Conservation (phyloP, 2,113 vertebrate species). For the Myiopsitta monachus region DNA sequence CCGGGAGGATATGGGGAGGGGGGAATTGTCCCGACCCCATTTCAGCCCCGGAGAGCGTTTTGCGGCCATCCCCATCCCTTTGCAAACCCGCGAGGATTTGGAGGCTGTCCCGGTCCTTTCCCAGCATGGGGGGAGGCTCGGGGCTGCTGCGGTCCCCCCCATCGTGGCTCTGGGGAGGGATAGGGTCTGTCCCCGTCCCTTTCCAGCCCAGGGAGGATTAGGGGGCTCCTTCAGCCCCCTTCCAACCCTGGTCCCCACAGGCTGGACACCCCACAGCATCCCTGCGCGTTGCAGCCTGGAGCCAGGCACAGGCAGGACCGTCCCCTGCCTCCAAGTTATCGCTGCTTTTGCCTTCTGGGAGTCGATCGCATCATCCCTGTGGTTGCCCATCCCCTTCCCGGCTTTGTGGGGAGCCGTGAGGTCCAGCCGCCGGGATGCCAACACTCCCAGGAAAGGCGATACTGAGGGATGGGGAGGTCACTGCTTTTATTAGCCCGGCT, state of each 20-base stretch:
- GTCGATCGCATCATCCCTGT: not conserved
- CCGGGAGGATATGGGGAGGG: not conserved
- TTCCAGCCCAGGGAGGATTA: not conserved
- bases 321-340: not conserved
- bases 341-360: not conserved
- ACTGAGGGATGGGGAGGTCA: not conserved
- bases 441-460: accelerated
- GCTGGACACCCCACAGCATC: not conserved
- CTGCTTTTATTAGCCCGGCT: not conserved
- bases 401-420: not conserved
- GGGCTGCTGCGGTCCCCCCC: no score
- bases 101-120: not conserved
- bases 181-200: not conserved
- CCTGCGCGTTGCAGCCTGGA: not conserved
- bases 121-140: not conserved
- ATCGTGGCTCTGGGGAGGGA: no score
- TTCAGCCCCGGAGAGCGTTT: not conserved
- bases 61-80: not conserved
- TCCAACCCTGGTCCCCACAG: not conserved
- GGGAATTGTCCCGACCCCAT: not conserved
- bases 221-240: not conserved
- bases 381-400: not conserved
- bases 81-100: not conserved
- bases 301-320: not conserved
- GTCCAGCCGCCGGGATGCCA: not conserved